A percentile compares a stretch with the other conserved stretches of the same genome.
These are phyloP conservation scores for Drosophila nr. perissopoda DNA, from an alignment of 2,888 invertebrate genomes.

Conservation along the genomic window DNA sequence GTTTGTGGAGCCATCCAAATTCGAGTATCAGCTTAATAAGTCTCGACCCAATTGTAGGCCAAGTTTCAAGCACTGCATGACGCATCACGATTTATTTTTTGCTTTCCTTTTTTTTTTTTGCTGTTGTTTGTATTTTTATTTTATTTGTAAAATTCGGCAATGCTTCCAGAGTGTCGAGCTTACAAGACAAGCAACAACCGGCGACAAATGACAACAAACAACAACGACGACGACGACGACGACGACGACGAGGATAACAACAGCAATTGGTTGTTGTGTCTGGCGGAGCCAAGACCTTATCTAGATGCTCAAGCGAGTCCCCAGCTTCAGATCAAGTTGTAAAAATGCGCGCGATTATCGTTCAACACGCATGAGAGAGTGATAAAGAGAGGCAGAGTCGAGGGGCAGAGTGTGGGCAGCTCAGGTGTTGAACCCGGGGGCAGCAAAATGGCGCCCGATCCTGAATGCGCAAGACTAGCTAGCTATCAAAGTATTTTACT, in stretches of 20 bases:
- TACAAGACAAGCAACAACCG: conserved; percentile 52
- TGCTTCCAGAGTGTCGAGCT: conserved; percentile 46
- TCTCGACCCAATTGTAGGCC: conserved; percentile 67
- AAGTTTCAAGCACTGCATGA: conserved; percentile 48
- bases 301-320: conserved; percentile 60
- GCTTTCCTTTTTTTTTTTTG: neutral
- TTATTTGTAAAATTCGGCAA: conserved; percentile 21
- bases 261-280: conserved; percentile 47
- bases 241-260: conserved; percentile 19
- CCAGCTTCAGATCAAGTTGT: conserved; percentile 72
- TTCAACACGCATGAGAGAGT: conserved; percentile 53
- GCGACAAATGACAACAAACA: conserved; percentile 58
- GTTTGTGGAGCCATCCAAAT: conserved; percentile 31
- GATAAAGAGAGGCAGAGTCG: neutral
- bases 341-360: conserved; percentile 66
- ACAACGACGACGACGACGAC: conserved; percentile 15
- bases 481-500: conserved; percentile 8
- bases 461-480: conserved; percentile 21
- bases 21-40: conserved; percentile 52
- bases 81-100: conserved; percentile 53
- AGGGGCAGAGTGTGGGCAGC: conserved; percentile 33
- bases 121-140: conserved; percentile 1
- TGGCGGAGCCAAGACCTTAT: conserved; percentile 52
- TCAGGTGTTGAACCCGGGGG: conserved; percentile 44
- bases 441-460: conserved; percentile 46